Evolutionary conservation across 2,113 vertebrate species (phyloP).

Genomic region (Marmota monax): DNA sequence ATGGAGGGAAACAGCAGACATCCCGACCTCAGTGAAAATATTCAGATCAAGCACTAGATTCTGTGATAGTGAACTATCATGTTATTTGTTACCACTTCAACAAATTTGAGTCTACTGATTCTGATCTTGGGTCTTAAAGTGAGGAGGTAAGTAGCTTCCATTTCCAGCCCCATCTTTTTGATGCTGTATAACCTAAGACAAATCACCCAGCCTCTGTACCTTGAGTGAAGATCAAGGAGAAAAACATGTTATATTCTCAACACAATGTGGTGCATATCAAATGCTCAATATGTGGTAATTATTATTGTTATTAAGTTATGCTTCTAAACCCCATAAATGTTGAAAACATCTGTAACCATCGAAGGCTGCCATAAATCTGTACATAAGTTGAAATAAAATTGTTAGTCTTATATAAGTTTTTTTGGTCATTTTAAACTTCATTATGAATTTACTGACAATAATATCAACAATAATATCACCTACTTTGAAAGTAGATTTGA

Average conservation of each 20-base stretch:
- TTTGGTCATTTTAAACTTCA: neutral
- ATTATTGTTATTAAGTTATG: neutral
- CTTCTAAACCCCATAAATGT: neutral
- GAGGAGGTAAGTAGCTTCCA: neutral
- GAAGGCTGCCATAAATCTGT: neutral
- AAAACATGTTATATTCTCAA: neutral
- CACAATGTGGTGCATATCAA: neutral
- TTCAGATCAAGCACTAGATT: neutral
- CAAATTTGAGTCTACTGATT: neutral
- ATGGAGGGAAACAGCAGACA: neutral
- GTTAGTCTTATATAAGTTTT: neutral
- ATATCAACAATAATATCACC: neutral
- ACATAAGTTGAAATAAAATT: conserved; percentile 1
- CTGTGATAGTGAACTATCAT: neutral
- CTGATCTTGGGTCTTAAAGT: neutral
- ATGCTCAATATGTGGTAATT: neutral
- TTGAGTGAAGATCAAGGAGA: neutral
- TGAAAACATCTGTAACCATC: neutral
- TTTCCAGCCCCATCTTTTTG: neutral
- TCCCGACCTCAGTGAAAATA: neutral
- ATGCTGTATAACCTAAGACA: neutral
- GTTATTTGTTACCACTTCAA: neutral
- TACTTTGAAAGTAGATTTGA: neutral
- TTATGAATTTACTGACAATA: neutral
- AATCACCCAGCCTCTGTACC: neutral